Evolutionary conservation across 2,888 invertebrate species (phyloP).

Genomic region (Nematopogon swammerdamellus): DNA sequence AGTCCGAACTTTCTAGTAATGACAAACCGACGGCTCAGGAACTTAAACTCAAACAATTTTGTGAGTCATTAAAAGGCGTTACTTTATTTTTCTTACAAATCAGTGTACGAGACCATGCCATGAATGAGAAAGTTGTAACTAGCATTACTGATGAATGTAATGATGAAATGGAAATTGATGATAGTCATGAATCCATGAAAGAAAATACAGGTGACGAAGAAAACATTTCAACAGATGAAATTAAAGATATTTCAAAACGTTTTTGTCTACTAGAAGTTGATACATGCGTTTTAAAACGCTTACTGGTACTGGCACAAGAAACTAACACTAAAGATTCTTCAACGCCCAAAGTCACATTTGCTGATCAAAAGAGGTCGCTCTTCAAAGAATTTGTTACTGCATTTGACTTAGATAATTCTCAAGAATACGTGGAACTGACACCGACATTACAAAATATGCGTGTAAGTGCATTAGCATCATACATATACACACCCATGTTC

Average conservation of each 20-base stretch:
- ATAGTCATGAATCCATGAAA: not conserved
- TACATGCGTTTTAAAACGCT: slow-evolving; percentile 60
- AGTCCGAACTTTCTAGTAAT: slow-evolving; percentile 12
- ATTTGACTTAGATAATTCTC: slow-evolving; percentile 44
- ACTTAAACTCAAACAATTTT: slow-evolving; percentile 18
- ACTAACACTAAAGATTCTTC: slow-evolving; percentile 34
- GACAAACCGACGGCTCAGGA: slow-evolving; percentile 11
- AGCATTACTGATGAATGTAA: no score
- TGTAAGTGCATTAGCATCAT: slow-evolving; percentile 27
- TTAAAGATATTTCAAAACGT: slow-evolving; percentile 4
- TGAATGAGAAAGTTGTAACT: no score
- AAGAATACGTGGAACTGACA: slow-evolving; percentile 25
- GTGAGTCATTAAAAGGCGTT: slow-evolving; percentile 19
- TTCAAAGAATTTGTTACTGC: slow-evolving; percentile 54
- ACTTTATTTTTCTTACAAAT: not conserved
- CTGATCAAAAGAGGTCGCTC: slow-evolving; percentile 39
- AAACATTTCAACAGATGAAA: slow-evolving; percentile 5
- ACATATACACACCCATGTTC: slow-evolving; percentile 45
- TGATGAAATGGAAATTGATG: not conserved
- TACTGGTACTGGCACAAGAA: slow-evolving; percentile 57
- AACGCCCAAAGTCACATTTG: slow-evolving; percentile 56
- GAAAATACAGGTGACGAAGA: slow-evolving; percentile 3
- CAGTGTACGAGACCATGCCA: not conserved
- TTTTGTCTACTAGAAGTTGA: slow-evolving; percentile 53
- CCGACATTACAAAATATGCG: slow-evolving; percentile 27